Percentiles rank a stretch among this genome's conserved stretches.
phyloP scores from a whole-genome alignment of 1,140 invertebrate genomes.

The Pseudomyrmex gracilis region DNA sequence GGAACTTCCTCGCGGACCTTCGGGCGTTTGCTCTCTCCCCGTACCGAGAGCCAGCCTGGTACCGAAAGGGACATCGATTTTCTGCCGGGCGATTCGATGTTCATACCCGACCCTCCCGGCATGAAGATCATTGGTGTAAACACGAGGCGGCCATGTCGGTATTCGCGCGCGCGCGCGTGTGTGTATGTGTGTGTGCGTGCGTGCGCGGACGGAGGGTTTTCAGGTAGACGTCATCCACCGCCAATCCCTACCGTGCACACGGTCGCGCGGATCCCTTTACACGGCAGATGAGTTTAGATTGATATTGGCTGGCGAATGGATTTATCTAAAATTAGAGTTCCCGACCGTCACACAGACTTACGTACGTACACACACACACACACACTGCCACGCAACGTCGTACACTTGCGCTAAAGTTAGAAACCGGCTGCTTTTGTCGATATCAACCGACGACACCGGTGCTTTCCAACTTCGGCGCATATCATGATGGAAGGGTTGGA shows the following conservation, averaged over 20 bases:
- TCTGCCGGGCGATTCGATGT: conserved; percentile 69
- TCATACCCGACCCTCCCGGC: conserved; percentile 56
- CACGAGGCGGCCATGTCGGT: conserved; percentile 14
- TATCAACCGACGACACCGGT: conserved; percentile 4
- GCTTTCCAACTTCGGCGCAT: conserved; percentile 25
- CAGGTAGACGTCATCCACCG: conserved; percentile 13
- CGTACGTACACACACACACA: neutral
- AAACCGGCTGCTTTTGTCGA: conserved; percentile 10
- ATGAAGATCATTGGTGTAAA: conserved; percentile 54
- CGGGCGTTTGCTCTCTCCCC: conserved; percentile 12
- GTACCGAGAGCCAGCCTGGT: conserved; percentile 36
- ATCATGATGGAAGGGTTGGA: neutral
- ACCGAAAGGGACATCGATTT: conserved; percentile 73
- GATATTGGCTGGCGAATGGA: conserved; percentile 65
- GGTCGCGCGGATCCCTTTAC: conserved; percentile 29
- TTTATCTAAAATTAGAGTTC: conserved; percentile 75
- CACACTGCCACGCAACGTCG: conserved; percentile 12
- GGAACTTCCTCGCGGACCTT: conserved; percentile 47
- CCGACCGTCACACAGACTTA: conserved; percentile 42
- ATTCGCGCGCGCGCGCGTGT: neutral
- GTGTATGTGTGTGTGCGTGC: conserved; percentile 3
- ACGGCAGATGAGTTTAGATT: conserved; percentile 53
- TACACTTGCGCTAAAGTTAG: conserved; percentile 59
- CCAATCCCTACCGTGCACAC: neutral
- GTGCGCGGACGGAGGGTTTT: conserved; percentile 47